Percentiles rank a stretch among this genome's conserved stretches.
Evolutionary conservation across 2,797 vertebrate genomes (phyloP).

Genomic region (Sternarchorhynchus goeldii): DNA sequence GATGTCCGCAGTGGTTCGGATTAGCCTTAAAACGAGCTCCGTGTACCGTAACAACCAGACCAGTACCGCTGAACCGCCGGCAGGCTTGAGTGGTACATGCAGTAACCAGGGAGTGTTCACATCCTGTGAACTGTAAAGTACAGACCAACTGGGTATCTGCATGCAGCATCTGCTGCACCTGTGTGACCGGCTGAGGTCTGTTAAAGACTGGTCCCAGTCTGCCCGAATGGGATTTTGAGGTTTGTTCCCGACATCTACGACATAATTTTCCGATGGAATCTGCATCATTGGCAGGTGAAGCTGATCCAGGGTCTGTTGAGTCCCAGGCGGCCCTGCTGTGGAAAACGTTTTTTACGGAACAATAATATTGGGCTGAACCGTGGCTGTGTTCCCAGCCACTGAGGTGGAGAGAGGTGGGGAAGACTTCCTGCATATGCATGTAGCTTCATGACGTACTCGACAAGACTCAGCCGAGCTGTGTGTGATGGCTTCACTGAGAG

Average conservation of each 20-base stretch:
- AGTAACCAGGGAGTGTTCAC: neutral
- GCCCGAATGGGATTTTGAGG: too few relatives aligned
- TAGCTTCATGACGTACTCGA: neutral
- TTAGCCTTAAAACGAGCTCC: too few relatives aligned
- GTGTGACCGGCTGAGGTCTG: too few relatives aligned
- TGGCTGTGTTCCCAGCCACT: neutral
- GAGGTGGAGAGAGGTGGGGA: neutral
- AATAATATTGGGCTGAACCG: neutral
- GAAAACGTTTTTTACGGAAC: neutral
- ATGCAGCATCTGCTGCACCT: too few relatives aligned
- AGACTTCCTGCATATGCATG: neutral
- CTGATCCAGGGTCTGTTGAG: neutral
- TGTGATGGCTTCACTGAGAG: conserved; percentile 18
- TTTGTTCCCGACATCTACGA: too few relatives aligned
- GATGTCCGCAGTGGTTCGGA: too few relatives aligned
- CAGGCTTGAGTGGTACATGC: neutral
- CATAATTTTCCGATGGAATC: neutral
- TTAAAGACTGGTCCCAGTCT: too few relatives aligned
- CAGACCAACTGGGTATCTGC: too few relatives aligned
- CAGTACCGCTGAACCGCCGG: too few relatives aligned
- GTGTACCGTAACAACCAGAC: too few relatives aligned
- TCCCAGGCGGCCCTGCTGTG: neutral
- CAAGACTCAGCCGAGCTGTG: conserved; percentile 71
- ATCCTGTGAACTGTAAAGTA: too few relatives aligned
- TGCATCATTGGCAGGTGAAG: neutral